Conservation (phyloP, 2,888 invertebrate genomes). For the Heliconius cydno region DNA sequence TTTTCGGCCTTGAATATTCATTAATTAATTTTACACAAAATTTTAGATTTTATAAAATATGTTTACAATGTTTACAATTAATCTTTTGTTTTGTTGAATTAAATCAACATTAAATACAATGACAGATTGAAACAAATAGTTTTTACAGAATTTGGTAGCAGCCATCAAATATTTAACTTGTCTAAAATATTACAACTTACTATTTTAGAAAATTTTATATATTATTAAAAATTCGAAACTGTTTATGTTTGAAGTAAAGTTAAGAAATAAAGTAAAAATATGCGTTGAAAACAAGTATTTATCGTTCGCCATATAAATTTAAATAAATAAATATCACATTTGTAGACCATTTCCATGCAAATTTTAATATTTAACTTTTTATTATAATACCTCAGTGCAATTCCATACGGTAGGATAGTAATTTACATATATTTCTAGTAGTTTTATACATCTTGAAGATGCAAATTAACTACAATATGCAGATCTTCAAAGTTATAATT, state of each 20-base stretch:
- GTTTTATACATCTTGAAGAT: too few species aligned
- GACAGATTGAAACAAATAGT: not conserved
- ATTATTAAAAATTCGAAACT: not conserved
- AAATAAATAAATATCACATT: not conserved
- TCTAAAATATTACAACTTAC: not conserved
- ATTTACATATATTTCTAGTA: too few species aligned
- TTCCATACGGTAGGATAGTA: too few species aligned
- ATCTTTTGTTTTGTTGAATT: too few species aligned
- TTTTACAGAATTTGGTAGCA: not conserved
- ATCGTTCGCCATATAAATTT: not conserved
- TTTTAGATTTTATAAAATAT: not conserved
- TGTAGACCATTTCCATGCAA: not conserved
- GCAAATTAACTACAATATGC: too few species aligned
- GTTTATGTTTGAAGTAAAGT: not conserved
- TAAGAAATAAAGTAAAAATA: not conserved
- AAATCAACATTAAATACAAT: not conserved
- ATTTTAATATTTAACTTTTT: not conserved
- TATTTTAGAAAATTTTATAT: not conserved
- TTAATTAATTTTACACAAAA: not conserved
- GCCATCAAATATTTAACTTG: not conserved
- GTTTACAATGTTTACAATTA: not conserved
- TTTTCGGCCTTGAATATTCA: conserved; percentile 3
- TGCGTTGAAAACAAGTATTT: not conserved
- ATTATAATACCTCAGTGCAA: too few species aligned
- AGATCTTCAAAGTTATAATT: too few species aligned